These are phyloP conservation scores for Drosophila recens DNA, from an alignment of 2,888 invertebrate genomes.

Conservation along the genomic window DNA sequence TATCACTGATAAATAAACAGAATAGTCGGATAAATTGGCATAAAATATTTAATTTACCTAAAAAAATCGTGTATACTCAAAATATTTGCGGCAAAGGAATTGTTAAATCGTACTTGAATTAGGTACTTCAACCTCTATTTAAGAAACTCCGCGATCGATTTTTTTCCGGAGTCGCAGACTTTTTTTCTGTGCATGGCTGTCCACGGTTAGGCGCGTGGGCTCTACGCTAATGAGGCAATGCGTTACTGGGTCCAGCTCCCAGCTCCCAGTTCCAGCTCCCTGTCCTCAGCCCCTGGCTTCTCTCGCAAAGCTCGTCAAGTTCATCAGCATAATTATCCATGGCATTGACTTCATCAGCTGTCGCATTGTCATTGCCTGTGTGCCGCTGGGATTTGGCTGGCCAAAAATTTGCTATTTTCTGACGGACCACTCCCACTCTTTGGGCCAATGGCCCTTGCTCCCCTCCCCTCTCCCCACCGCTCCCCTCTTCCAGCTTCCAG, in stretches of 20 bases:
- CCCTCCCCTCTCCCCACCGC: too few species aligned
- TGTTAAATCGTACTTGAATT: too few species aligned
- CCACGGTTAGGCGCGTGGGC: conserved; percentile 65
- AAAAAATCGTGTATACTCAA: too few species aligned
- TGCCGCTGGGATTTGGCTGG: conserved; percentile 45
- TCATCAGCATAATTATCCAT: conserved; percentile 78
- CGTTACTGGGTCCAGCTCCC: conserved; percentile 66
- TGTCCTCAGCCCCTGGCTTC: neutral
- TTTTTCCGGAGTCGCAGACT: rapidly evolving
- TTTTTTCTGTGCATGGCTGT: neutral
- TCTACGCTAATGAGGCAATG: conserved; percentile 79
- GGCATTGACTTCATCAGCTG: conserved; percentile 80
- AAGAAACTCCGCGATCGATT: too few species aligned
- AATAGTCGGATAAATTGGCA: too few species aligned
- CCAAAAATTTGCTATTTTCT: conserved; percentile 45
- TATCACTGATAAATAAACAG: too few species aligned
- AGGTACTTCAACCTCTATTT: too few species aligned
- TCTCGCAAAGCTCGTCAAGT: conserved; percentile 61
- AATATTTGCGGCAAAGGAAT: too few species aligned
- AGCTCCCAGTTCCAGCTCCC: conserved; percentile 1
- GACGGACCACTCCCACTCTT: conserved; percentile 21
- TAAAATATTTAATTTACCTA: too few species aligned
- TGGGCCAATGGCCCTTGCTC: neutral
- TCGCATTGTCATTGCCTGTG: conserved; percentile 58
- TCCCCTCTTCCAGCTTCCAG: neutral